Evolutionary conservation across 2,797 vertebrate genomes (phyloP).

Genomic region (Adrianichthys oophorus): DNA sequence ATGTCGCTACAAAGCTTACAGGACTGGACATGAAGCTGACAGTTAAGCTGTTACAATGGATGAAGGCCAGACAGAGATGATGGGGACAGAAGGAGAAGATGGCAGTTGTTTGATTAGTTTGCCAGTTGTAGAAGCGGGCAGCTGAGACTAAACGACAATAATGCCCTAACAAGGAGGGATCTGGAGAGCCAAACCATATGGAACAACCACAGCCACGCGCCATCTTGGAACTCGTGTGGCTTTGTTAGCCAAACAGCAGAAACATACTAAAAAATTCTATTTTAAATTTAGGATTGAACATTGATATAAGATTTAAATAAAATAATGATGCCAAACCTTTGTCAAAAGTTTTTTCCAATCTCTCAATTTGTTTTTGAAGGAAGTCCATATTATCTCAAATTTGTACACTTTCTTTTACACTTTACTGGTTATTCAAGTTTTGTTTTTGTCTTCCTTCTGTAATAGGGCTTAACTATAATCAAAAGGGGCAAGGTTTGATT

Average conservation of each 20-base stretch:
- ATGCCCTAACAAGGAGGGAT: conserved; percentile 67
- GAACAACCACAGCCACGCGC: conserved; percentile 53
- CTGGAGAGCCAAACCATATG: conserved; percentile 68
- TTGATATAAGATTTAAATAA: conserved; percentile 15
- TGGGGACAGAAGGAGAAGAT: conserved; percentile 50
- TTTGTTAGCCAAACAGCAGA: conserved; percentile 53
- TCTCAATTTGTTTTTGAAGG: neutral
- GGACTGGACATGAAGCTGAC: conserved; percentile 28
- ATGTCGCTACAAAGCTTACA: conserved; percentile 24
- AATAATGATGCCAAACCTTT: neutral
- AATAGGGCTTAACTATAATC: conserved; percentile 54
- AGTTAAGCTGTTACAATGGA: conserved; percentile 34
- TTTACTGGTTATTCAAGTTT: conserved; percentile 56
- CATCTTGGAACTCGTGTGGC: conserved; percentile 38
- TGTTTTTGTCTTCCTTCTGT: conserved; percentile 23
- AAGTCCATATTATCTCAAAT: no score
- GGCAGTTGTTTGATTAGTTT: conserved; percentile 67
- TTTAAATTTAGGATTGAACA: conserved; percentile 22
- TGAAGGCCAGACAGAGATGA: conserved; percentile 35
- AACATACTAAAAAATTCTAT: conserved; percentile 30
- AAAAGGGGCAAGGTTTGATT: conserved; percentile 60
- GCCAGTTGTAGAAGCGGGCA: conserved; percentile 66
- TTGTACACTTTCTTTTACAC: neutral
- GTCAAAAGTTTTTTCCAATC: neutral
- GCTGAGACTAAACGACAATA: conserved; percentile 72